A percentile compares a stretch with the other conserved stretches of the same genome.
Conservation (phyloP, 2,888 invertebrate genomes). For the Ctenicera cuprea region DNA sequence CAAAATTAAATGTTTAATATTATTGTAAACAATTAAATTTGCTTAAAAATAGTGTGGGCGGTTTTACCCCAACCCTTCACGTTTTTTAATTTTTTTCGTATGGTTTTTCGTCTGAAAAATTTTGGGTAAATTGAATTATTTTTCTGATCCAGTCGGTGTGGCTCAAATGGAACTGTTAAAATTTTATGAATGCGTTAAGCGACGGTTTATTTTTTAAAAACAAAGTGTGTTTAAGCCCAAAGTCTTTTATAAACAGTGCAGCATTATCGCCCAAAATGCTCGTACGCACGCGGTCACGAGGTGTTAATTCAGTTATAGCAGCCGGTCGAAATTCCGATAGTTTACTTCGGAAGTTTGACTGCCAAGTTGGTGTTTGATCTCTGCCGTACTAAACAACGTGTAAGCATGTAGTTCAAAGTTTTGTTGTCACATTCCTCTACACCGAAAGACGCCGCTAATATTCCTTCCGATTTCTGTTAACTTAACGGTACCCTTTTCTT, state of each 20-base stretch:
- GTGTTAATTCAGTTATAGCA: slow-evolving; percentile 53
- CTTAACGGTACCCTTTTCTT: not conserved
- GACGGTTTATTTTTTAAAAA: not conserved
- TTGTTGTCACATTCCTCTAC: slow-evolving; percentile 47
- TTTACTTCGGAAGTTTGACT: slow-evolving; percentile 52
- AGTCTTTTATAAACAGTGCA: slow-evolving; percentile 29
- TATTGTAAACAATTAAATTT: too few species aligned
- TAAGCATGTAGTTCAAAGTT: slow-evolving; percentile 51
- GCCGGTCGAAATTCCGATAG: slow-evolving; percentile 54
- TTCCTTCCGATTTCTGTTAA: slow-evolving; percentile 22
- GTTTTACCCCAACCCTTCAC: too few species aligned
- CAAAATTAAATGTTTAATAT: too few species aligned
- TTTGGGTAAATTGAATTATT: too few species aligned
- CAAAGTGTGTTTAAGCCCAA: not conserved
- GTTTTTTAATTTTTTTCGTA: too few species aligned
- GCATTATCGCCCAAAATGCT: slow-evolving; percentile 46
- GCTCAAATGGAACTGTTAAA: too few species aligned
- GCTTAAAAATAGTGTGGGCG: too few species aligned
- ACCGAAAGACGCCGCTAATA: slow-evolving; percentile 37
- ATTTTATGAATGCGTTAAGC: too few species aligned
- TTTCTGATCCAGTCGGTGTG: too few species aligned
- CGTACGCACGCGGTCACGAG: slow-evolving; percentile 54
- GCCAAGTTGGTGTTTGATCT: slow-evolving; percentile 53
- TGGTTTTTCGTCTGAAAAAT: too few species aligned
- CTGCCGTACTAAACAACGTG: slow-evolving; percentile 48